Evolutionary conservation across 2,888 invertebrate genomes (phyloP).

Genomic region (Drosophila ustulata): DNA sequence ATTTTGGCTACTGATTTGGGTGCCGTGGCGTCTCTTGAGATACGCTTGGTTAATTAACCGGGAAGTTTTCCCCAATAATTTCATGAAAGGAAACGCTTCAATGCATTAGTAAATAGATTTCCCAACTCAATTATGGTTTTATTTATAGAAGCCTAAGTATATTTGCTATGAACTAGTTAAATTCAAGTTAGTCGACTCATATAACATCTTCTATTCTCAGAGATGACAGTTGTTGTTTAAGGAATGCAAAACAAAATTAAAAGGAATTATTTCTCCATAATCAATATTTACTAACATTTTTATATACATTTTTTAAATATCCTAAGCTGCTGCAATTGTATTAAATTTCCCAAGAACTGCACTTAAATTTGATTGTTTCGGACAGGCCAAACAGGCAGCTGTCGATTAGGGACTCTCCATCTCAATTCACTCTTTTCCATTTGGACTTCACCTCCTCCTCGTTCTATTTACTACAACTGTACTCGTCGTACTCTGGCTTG

Average conservation of each 20-base stretch:
- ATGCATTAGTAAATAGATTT: slow-evolving; percentile 25
- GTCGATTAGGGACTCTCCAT: slow-evolving; percentile 7
- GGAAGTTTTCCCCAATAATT: slow-evolving; percentile 45
- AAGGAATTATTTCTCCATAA: neutral
- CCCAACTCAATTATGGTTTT: neutral
- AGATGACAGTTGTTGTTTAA: neutral
- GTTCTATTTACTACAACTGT: neutral
- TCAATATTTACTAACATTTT: neutral
- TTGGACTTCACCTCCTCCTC: neutral
- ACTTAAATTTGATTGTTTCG: slow-evolving; percentile 24
- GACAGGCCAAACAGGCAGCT: slow-evolving; percentile 2
- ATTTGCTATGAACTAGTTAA: no score
- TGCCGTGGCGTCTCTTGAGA: slow-evolving; percentile 30
- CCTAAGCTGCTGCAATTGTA: neutral
- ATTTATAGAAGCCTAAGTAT: neutral
- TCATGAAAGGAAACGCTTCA: slow-evolving; percentile 12
- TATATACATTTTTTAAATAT: neutral
- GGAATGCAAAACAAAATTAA: neutral
- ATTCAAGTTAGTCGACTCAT: neutral
- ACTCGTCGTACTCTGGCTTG: neutral
- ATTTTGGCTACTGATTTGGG: slow-evolving; percentile 65
- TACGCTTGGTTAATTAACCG: slow-evolving; percentile 69
- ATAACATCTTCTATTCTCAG: neutral
- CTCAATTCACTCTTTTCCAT: neutral
- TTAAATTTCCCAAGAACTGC: slow-evolving; percentile 17